Conservation (phyloP, 1,140 invertebrate species). For the Maniola jurtina region DNA sequence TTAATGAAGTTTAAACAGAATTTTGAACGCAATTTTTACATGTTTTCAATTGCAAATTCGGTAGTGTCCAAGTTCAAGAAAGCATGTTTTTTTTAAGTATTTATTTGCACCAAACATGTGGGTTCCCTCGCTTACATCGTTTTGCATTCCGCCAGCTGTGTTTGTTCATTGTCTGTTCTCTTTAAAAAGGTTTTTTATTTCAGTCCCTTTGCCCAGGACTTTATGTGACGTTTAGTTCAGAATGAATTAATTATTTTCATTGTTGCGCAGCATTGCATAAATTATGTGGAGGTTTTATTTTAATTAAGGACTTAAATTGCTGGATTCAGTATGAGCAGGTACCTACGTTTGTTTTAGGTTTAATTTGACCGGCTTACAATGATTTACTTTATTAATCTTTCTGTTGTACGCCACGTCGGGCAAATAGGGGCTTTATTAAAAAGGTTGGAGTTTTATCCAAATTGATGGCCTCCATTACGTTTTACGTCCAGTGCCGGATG, state of each 20-base stretch:
- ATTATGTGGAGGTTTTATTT: slow-evolving; percentile 65
- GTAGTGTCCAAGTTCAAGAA: slow-evolving; percentile 15
- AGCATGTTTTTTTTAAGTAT: slow-evolving; percentile 25
- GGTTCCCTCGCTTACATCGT: slow-evolving; percentile 45
- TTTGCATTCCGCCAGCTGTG: slow-evolving; percentile 74
- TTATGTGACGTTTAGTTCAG: slow-evolving; percentile 74
- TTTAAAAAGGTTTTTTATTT: slow-evolving; percentile 69
- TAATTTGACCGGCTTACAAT: slow-evolving; percentile 40
- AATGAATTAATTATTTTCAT: slow-evolving; percentile 72
- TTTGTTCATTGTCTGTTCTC: slow-evolving; percentile 75
- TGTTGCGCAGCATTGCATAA: slow-evolving; percentile 64
- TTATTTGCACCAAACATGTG: slow-evolving; percentile 32
- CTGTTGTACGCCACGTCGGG: slow-evolving; percentile 30
- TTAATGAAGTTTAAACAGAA: too few species aligned
- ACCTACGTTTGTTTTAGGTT: slow-evolving; percentile 41
- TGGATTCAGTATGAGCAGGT: slow-evolving; percentile 35
- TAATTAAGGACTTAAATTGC: slow-evolving; percentile 56
- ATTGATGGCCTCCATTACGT: slow-evolving; percentile 36
- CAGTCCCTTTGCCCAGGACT: slow-evolving; percentile 65
- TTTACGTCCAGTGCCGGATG: slow-evolving; percentile 34
- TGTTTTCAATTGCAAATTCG: neutral
- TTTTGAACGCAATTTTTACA: too few species aligned
- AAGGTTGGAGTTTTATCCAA: slow-evolving; percentile 35
- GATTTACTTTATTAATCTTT: slow-evolving; percentile 42
- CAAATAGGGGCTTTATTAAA: slow-evolving; percentile 39